Evolutionary conservation across 2,888 invertebrate genomes (phyloP), one percentile per base, ranked within the genome.

Genomic region (Drosophila kuntzei): DNA sequence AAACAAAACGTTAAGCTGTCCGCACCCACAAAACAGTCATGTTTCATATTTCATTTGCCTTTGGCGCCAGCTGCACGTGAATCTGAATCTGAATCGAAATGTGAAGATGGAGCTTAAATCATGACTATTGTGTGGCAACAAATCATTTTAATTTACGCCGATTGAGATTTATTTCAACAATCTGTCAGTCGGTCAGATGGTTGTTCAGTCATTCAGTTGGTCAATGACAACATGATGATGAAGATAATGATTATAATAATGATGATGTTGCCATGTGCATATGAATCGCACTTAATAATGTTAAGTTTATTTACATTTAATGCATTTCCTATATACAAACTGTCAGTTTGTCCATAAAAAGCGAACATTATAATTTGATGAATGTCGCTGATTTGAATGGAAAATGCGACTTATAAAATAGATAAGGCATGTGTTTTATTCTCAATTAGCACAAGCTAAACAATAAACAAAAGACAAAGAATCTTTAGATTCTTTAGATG

Each of bases 151-250:
- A 73, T 73, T 73, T 65, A 54, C 55, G 63, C 47, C 66, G 71
- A 82, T 82, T 85, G 66, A 85, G 81, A 82, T 82, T 82, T 82
- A 85, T 82, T 80, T 77, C 61, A 74, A 49, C 67, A 84, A 71
- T 76, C 51, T 62, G 66, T 63, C 73, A 55, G 50, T 59, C 54
- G 5, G 37, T 54, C 58, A 47, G 43, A 54, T 44, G 2, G 27
- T 12, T 39, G 22, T 37, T 68, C 58, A 53, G 12, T 58, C 37
- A 34, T 37, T 71, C 70, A 67, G 51, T 64, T 37, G 32, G 46
- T 27, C 77, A 50, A 67, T 62, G 74, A 60, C 71, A 74, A 44
- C 63, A 43, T 39, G 29, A 41, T 29, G 47, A 46, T 25, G 44
- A 25, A 22, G 7, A 54, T 54, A 9, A 43, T 55, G 44, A 67